Percentiles rank a stretch among this genome's conserved stretches.
Evolutionary conservation across 2,888 invertebrate genomes (phyloP).

Genomic region (Oscheius sp.): DNA sequence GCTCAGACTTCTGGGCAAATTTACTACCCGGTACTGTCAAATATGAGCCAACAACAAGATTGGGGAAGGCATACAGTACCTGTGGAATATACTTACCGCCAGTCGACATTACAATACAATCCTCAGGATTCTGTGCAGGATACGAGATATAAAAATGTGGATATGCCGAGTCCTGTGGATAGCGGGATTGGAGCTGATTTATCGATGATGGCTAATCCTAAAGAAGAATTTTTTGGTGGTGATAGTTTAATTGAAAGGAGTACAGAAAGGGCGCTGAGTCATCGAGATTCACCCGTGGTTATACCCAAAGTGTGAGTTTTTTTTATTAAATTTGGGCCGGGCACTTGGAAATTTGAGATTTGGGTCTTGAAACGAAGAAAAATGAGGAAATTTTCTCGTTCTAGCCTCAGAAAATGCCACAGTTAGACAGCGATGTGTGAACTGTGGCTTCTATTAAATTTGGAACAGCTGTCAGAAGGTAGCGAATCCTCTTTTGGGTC

Average conservation of each 20-base stretch:
- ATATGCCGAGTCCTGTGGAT: conserved; percentile 86
- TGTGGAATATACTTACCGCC: conserved; percentile 43
- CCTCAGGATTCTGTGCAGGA: conserved; percentile 29
- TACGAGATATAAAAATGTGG: conserved; percentile 73
- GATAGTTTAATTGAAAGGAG: conserved; percentile 52
- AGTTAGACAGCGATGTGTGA: too few relatives aligned
- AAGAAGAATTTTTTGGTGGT: conserved; percentile 57
- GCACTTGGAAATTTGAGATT: too few relatives aligned
- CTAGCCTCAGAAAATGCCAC: too few relatives aligned
- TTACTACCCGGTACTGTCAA: conserved; percentile 43
- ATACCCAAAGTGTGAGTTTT: conserved; percentile 94
- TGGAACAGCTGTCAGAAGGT: too few relatives aligned
- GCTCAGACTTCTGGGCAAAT: conserved; percentile 35
- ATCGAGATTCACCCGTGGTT: conserved; percentile 79
- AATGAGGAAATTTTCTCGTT: not conserved
- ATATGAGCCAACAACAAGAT: conserved; percentile 40
- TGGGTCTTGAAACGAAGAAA: too few relatives aligned
- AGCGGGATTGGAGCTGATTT: conserved; percentile 82
- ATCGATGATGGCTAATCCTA: conserved; percentile 54
- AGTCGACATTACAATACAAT: conserved; percentile 35
- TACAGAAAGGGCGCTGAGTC: conserved; percentile 56
- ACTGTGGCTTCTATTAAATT: too few relatives aligned
- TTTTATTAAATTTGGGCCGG: not conserved
- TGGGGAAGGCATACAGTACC: conserved; percentile 42
- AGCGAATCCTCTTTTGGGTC: too few relatives aligned